Evolutionary conservation across 2,113 vertebrate genomes (phyloP), one percentile per base, ranked within the genome.

Genomic region (Sitta europaea): DNA sequence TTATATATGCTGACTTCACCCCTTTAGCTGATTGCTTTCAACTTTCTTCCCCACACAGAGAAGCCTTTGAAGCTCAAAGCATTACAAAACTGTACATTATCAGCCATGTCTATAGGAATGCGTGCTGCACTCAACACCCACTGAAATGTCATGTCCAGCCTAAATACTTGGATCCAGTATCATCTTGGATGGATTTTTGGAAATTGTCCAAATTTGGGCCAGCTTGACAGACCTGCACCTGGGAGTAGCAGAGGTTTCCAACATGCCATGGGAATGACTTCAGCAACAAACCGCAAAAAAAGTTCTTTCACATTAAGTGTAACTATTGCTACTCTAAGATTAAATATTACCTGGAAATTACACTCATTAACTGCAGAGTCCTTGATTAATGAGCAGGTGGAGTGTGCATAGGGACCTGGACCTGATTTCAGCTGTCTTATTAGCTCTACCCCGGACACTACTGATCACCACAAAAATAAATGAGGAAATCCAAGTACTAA

Each of bases 331-430:
- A 88, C 33, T 79, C 84, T 27, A 77, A 88, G 82, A 95, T 95
- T 96, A 96, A 97, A 92, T 90, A 96, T 95, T 89, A 96, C 96
- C 90, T 92, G 88, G 92, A 94, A 92, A 91, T 92, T 95, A 98
- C 96, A 85, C 86, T 98, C 97, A 98, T 98, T 98, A 98, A 97
- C 88, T 90, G 90, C 86, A 94, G 78, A 93, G 81, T 76, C 96
- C 97, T 98, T 97, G 93, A 98, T 98, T 98, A 96, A 96, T 86
- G 92, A 95, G 96, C 92, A 97, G 95, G 97, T 92, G 68, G 61
- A 79, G 23, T 25, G 84, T 33, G 18, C 59, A 96, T 13, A 96
- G 91, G 96, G 97, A 97, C 97, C 40, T 54, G 58, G 93, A 93
- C 75, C 71, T 51, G 11, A 79, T 92, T 93, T 90, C 77, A 93